A percentile compares a stretch with the other conserved stretches of the same genome.
Evolutionary conservation across 2,797 vertebrate species (phyloP).

Genomic region (Cuculus canorus): DNA sequence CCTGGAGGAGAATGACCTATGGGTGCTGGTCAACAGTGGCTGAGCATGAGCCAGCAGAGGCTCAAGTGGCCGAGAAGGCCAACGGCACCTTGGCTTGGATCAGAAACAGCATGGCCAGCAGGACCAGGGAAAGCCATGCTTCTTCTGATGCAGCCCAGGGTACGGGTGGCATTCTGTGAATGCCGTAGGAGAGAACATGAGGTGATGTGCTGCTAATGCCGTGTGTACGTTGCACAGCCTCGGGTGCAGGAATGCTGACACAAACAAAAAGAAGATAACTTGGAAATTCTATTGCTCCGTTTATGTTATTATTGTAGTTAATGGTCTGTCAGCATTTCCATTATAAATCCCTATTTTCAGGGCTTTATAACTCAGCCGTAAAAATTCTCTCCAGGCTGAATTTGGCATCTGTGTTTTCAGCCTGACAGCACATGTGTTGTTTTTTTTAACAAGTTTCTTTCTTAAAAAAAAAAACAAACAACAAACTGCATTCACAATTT

Average conservation of each 20-base stretch:
- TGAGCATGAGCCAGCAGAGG: too few species aligned
- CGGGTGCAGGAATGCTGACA: constrained; percentile 67
- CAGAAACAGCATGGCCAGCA: too few species aligned
- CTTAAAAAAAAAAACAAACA: constrained; percentile 62
- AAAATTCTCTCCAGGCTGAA: constrained; percentile 75
- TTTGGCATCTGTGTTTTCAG: constrained; percentile 77
- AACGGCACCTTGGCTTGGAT: too few species aligned
- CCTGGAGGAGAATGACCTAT: too few species aligned
- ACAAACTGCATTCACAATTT: constrained; percentile 72
- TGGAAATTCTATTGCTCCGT: constrained; percentile 68
- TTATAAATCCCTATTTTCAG: constrained; percentile 73
- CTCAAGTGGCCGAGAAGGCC: too few species aligned
- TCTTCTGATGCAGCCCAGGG: too few species aligned
- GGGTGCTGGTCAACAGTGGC: too few species aligned
- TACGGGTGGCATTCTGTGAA: not conserved
- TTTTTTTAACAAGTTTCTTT: constrained; percentile 29
- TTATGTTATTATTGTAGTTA: constrained; percentile 73
- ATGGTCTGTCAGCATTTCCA: constrained; percentile 78
- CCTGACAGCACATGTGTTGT: constrained; percentile 72
- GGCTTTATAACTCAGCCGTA: constrained; percentile 75
- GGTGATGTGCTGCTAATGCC: not conserved
- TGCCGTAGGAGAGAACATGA: fast-evolving
- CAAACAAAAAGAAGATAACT: constrained; percentile 73
- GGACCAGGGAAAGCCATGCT: too few species aligned
- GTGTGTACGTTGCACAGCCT: not conserved